Conservation (phyloP, 1,140 invertebrate species). For the Drosophila auraria region DNA sequence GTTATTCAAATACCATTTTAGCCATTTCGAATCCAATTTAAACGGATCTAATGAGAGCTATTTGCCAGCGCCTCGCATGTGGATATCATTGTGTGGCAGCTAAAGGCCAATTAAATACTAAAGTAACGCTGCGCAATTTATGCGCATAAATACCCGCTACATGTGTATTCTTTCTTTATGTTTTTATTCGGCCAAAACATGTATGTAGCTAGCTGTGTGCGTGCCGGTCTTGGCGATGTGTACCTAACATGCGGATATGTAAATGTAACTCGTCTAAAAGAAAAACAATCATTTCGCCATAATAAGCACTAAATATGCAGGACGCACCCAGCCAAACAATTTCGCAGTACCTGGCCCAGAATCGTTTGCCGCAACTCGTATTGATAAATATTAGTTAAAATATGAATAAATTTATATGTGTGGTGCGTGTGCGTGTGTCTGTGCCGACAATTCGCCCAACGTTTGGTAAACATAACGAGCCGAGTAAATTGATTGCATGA, state of each 20-base stretch:
- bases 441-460: conserved; percentile 61
- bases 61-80: neutral
- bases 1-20: neutral
- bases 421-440: conserved; percentile 17
- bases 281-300: conserved; percentile 73
- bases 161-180: conserved; percentile 18
- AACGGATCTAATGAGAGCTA: neutral
- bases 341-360: conserved; percentile 45
- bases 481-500: conserved; percentile 81
- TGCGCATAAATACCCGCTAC: conserved; percentile 41
- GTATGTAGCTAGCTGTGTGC: neutral
- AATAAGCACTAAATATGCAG: conserved; percentile 84
- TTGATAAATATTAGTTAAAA: conserved; percentile 83
- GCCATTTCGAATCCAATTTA: neutral
- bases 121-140: conserved; percentile 15
- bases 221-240: conserved; percentile 4
- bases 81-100: conserved; percentile 12
- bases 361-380: conserved; percentile 37
- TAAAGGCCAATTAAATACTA: conserved; percentile 28
- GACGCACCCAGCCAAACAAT: conserved; percentile 35
- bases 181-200: conserved; percentile 18
- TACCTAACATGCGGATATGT: conserved; percentile 43
- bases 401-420: conserved; percentile 73
- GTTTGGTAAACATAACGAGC: conserved; percentile 78
- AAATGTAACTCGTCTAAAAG: conserved; percentile 47